Conservation (phyloP, 2,113 vertebrate genomes). For the Bufo bufo region DNA sequence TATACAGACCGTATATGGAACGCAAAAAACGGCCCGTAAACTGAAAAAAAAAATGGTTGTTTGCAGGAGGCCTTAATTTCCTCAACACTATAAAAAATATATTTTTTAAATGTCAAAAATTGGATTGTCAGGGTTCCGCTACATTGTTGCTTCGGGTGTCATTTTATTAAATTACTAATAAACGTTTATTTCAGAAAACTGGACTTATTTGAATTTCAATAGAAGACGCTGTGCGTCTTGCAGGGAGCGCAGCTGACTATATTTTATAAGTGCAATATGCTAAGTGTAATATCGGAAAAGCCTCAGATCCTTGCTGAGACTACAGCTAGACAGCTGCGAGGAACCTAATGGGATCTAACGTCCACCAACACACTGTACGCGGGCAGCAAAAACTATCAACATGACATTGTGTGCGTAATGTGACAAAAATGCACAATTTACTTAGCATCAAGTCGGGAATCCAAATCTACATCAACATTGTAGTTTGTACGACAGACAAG, state of each 20-base stretch:
- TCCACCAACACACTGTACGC: conserved; percentile 39
- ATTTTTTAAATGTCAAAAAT: too few relatives aligned
- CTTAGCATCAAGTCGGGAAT: conserved; percentile 62
- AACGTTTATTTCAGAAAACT: not conserved
- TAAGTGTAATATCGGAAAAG: conserved; percentile 37
- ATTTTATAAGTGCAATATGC: conserved; percentile 33
- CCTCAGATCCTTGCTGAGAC: conserved; percentile 53
- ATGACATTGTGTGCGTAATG: conserved; percentile 48
- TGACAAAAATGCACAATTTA: conserved; percentile 62
- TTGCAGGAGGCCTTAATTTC: too few relatives aligned
- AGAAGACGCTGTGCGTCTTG: not conserved
- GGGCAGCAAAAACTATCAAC: conserved; percentile 55
- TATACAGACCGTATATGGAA: too few relatives aligned
- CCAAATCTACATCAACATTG: conserved; percentile 60
- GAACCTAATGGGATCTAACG: conserved; percentile 60
- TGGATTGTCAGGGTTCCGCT: not conserved
- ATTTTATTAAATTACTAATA: not conserved
- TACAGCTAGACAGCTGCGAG: conserved; percentile 60
- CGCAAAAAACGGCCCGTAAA: too few relatives aligned
- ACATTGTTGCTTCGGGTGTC: not conserved
- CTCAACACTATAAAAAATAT: too few relatives aligned
- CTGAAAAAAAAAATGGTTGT: too few relatives aligned
- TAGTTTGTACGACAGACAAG: conserved; percentile 56
- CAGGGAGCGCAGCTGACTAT: conserved; percentile 14
- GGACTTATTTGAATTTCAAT: not conserved